A percentile compares a stretch with the other conserved stretches of the same genome.
phyloP scores from a whole-genome alignment of 2,113 vertebrate species.

The Acinonyx jubatus region DNA sequence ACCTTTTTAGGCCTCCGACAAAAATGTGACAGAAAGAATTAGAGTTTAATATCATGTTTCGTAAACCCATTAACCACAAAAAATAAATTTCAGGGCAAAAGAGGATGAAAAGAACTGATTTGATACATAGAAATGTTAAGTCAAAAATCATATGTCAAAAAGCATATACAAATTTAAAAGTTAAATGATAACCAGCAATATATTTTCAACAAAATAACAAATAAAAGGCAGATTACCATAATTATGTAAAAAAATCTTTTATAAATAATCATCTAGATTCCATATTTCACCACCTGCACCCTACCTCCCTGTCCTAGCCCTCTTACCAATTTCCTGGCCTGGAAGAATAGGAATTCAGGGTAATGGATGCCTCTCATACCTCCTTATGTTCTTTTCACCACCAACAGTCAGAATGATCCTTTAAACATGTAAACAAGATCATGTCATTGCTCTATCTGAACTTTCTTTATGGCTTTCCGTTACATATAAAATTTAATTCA shows the following conservation, averaged over 20 bases:
- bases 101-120: background rate
- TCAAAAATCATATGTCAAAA: constrained; percentile 1
- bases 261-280: background rate
- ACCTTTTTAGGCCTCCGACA: background rate
- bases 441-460: background rate
- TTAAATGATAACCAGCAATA: background rate
- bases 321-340: background rate
- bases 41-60: background rate
- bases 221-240: background rate
- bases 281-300: background rate
- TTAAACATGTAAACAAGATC: background rate
- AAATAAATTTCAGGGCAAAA: background rate
- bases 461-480: background rate
- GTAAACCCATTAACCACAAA: background rate
- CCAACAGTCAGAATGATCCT: background rate
- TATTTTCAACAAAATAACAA: constrained; percentile 1
- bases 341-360: background rate
- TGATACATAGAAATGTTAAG: background rate
- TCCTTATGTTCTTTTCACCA: background rate
- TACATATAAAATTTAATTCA: background rate
- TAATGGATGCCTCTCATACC: background rate
- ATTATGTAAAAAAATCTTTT: background rate
- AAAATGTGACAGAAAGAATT: background rate
- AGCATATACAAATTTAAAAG: background rate
- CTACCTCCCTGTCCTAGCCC: background rate